Conservation (phyloP, 2,797 vertebrate species). For the Epinephelus malabaricus region DNA sequence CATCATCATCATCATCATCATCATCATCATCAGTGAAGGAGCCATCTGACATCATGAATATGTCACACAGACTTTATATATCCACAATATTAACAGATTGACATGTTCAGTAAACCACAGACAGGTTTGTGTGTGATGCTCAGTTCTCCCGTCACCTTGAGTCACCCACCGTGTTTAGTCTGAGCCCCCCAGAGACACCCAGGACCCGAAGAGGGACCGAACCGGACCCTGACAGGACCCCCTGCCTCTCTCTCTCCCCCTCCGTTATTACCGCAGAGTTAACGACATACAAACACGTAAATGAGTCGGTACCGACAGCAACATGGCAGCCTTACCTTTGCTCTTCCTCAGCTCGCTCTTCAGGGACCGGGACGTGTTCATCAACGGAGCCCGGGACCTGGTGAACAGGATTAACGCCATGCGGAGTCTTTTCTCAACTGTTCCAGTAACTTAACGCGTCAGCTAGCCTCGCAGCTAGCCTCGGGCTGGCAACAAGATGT, state of each 20-base stretch:
- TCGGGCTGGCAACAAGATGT: neutral
- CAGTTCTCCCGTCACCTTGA: constrained; percentile 23
- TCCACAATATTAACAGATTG: too few species aligned
- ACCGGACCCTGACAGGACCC: neutral
- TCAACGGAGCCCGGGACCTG: constrained; percentile 81
- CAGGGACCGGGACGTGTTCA: constrained; percentile 86
- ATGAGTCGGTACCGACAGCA: neutral
- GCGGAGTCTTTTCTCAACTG: constrained; percentile 47
- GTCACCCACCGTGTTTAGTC: constrained; percentile 11
- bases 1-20: too few species aligned
- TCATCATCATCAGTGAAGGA: too few species aligned
- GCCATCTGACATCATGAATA: too few species aligned
- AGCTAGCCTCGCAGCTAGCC: constrained; percentile 52
- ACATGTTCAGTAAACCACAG: neutral
- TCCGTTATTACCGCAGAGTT: neutral
- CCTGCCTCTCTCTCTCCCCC: too few species aligned
- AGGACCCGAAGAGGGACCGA: neutral
- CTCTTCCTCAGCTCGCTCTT: constrained; percentile 85
- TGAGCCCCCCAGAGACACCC: neutral
- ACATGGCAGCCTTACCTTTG: constrained; percentile 61
- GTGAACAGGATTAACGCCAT: constrained; percentile 90
- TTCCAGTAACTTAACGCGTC: constrained; percentile 25
- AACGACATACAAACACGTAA: neutral
- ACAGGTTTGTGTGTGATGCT: neutral
- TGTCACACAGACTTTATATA: too few species aligned